Evolutionary conservation across 2,113 vertebrate genomes (phyloP).

Genomic region (Callocephalon fimbriatum): DNA sequence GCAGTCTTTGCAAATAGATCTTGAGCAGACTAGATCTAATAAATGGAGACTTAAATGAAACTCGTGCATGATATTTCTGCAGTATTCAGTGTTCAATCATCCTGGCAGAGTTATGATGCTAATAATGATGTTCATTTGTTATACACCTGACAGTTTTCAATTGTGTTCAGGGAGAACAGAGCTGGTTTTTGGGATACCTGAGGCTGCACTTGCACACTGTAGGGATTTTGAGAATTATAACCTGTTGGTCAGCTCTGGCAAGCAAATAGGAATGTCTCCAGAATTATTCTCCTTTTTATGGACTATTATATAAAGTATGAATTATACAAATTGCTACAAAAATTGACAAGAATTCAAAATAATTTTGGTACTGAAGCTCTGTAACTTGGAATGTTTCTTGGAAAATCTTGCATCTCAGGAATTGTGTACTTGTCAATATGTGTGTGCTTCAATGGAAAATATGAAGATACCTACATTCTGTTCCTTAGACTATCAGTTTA

Average conservation of each 20-base stretch:
- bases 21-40: background rate
- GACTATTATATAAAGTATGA: background rate
- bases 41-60: background rate
- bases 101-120: background rate
- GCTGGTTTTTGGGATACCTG: background rate
- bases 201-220: background rate
- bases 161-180: background rate
- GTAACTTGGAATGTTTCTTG: background rate
- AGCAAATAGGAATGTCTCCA: background rate
- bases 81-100: constrained; percentile 23
- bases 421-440: background rate
- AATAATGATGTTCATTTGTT: constrained; percentile 22
- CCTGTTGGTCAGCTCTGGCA: background rate
- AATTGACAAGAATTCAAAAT: background rate
- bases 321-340: background rate
- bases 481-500: background rate
- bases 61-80: background rate
- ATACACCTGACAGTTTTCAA: background rate
- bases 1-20: background rate
- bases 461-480: background rate
- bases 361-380: background rate
- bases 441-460: background rate
- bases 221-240: background rate
- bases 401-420: background rate
- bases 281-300: background rate